phyloP scores from a whole-genome alignment of 1,140 invertebrate genomes.

The Neotoxoptera formosana region DNA sequence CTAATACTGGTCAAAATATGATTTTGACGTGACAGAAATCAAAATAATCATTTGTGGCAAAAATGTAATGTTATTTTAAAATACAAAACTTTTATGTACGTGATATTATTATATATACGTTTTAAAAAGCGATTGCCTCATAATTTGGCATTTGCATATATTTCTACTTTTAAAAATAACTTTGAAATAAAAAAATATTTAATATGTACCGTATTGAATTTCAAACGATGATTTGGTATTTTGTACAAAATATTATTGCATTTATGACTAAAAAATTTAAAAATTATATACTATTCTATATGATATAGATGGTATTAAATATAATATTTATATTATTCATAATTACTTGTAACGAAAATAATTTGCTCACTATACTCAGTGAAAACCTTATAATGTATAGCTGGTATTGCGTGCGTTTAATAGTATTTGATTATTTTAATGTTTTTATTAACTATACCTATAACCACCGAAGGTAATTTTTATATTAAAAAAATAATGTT shows the following conservation, averaged over 20 bases:
- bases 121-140: background rate
- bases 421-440: slow-evolving; percentile 8
- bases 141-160: background rate
- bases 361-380: background rate
- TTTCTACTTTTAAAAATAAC: background rate
- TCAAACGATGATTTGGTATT: background rate
- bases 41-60: background rate
- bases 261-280: background rate
- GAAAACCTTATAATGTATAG: background rate
- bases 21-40: background rate
- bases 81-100: background rate
- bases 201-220: background rate
- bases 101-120: background rate
- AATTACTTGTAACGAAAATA: background rate
- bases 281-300: background rate
- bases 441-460: background rate
- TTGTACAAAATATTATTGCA: background rate
- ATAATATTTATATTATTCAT: background rate
- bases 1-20: background rate
- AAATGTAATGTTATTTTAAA: background rate
- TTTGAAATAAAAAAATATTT: slow-evolving; percentile 10
- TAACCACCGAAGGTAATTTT: background rate
- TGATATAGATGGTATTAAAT: background rate
- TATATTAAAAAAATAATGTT: background rate
- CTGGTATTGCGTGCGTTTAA: background rate